These are phyloP conservation scores for Eristalis tenax DNA, from an alignment of 2,888 invertebrate genomes.

Conservation along the genomic window DNA sequence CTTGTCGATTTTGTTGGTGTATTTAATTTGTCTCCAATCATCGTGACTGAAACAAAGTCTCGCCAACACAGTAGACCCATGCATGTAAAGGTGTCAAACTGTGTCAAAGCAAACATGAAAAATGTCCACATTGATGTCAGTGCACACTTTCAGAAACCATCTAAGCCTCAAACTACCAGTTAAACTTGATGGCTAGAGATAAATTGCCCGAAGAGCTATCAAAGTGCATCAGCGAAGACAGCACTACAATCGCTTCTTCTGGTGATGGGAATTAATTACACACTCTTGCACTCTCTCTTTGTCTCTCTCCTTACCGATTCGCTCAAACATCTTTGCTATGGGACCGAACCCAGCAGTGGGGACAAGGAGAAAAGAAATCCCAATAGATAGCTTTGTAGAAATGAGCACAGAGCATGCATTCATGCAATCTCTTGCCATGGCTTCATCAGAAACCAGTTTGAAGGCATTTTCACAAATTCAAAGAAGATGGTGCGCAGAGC, in stretches of 20 bases:
- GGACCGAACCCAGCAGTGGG: neutral
- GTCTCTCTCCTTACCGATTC: neutral
- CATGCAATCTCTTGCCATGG: slow-evolving; percentile 42
- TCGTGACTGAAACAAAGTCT: neutral
- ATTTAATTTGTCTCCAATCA: neutral
- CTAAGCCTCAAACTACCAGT: neutral
- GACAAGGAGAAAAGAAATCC: slow-evolving; percentile 8
- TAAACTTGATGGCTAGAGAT: neutral
- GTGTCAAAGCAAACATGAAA: neutral
- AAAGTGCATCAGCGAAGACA: slow-evolving; percentile 11
- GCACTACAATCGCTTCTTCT: neutral
- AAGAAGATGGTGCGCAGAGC: slow-evolving; percentile 48
- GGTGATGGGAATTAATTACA: slow-evolving; percentile 36
- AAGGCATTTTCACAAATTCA: slow-evolving; percentile 41
- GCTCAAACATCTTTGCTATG: neutral
- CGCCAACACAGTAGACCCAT: neutral
- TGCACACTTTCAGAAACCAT: neutral
- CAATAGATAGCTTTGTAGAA: slow-evolving; percentile 30
- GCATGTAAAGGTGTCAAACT: neutral
- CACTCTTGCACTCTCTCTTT: neutral
- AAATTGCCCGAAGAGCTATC: neutral
- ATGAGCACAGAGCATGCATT: slow-evolving; percentile 31
- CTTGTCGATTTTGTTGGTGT: too few relatives aligned
- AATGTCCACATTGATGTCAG: neutral
- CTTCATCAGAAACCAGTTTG: slow-evolving; percentile 59